Base-by-base conservation (phyloP, 2,797 vertebrate genomes). In the Pseudotriccus pelzelni region DNA sequence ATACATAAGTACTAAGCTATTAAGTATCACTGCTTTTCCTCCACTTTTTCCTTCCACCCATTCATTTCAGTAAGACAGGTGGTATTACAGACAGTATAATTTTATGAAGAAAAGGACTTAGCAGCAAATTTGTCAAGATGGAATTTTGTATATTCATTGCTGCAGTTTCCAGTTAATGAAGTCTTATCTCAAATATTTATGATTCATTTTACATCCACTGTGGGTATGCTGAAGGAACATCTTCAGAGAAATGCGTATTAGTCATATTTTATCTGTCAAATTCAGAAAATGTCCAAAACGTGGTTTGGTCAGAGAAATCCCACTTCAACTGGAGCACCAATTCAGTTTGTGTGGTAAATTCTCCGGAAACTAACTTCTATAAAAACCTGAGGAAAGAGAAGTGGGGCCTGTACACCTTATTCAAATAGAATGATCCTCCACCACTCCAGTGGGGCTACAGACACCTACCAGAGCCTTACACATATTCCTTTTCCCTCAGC, bases 171-270 rank as follows among this genome's bases (percentile, higher is more conserved):
- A 92, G 63, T 68, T 93, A 96, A 82, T 89, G 64, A 96, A 66
- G 17, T 74, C 47, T 93, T 83, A 81, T 58, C 50, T 97, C 49
- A 93, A 82, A 95, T 78, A 90, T 90, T 87, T 83, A 89, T 77
- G 75, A 89, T 81, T 92, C 23, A 88, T 62, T 95, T 55, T 94
- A 95, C 41, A 87, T 52, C 18, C 76, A 52, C 17, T 75, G 34
- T 68, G 84, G 15, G 39, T 52, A 92, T 46, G 90, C 88, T 92
- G 74, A 56, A 94, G 58, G 58, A 93, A 82, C 46, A 87, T 43
- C 55, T 76, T 66, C 63, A 85, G 50, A 79, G 56, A 87, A 84
- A 58, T 1, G 9, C 6, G 1, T 17, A 34, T 77, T 41, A 84
- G 59, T 70, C 46, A 69, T 37, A 75, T 59, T 80, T 90, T 39